Evolutionary conservation across 1,140 invertebrate genomes (phyloP).

Genomic region (Apis laboriosa): DNA sequence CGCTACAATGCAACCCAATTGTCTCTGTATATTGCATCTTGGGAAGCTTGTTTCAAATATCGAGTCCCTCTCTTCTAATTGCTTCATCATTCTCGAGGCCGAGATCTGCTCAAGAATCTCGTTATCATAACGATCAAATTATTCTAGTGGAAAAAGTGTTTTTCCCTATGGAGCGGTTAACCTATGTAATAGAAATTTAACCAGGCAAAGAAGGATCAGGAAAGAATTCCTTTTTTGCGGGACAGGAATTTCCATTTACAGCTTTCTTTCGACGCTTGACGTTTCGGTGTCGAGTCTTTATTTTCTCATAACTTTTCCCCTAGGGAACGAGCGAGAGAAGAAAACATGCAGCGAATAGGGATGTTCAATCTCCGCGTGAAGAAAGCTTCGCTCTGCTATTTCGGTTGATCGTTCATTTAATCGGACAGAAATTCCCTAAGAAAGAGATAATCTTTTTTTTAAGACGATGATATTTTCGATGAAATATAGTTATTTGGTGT

Average conservation of each 20-base stretch:
- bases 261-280: not conserved
- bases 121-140: constrained; percentile 11
- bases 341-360: not conserved
- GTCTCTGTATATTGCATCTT: not conserved
- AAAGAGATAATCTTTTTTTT: not conserved
- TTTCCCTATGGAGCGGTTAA: no score
- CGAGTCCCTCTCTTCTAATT: constrained; percentile 15
- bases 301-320: not conserved
- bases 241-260: not conserved
- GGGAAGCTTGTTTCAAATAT: constrained; percentile 13
- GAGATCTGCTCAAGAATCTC: constrained; percentile 13
- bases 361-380: constrained; percentile 14
- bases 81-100: constrained; percentile 15
- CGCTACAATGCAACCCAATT: not conserved
- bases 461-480: not conserved
- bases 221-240: no score
- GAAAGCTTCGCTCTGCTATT: not conserved
- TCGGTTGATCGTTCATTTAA: not conserved
- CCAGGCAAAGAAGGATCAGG: no score
- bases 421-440: constrained; percentile 4
- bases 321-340: not conserved
- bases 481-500: not conserved
- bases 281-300: not conserved
- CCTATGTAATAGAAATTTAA: no score
- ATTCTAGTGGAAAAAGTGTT: not conserved